Evolutionary conservation across 1,140 invertebrate genomes (phyloP).

Genomic region (Patella vulgata): DNA sequence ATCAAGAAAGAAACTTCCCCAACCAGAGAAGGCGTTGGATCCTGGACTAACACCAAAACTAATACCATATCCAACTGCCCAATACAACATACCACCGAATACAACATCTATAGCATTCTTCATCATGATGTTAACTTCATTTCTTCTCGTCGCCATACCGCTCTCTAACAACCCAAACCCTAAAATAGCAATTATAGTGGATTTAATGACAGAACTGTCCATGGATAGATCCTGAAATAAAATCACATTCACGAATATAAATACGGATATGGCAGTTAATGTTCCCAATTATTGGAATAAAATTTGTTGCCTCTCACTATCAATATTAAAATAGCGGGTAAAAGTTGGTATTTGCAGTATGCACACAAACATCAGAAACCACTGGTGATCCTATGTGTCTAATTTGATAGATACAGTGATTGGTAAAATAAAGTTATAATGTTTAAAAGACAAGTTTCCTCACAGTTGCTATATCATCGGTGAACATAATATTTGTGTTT

Average conservation of each 20-base stretch:
- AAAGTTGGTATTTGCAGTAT: too few relatives aligned
- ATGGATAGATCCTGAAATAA: not conserved
- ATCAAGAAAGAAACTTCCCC: constrained; percentile 69
- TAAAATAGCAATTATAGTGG: constrained; percentile 19
- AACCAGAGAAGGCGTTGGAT: constrained; percentile 78
- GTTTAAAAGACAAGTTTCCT: too few relatives aligned
- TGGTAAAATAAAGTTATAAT: too few relatives aligned
- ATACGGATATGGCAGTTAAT: too few relatives aligned
- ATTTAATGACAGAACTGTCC: not conserved
- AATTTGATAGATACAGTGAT: too few relatives aligned
- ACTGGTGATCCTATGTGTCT: too few relatives aligned
- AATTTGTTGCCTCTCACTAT: too few relatives aligned
- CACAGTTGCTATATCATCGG: too few relatives aligned
- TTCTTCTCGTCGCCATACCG: constrained; percentile 71
- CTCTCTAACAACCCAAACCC: constrained; percentile 73
- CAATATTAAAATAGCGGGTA: too few relatives aligned
- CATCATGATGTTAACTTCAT: constrained; percentile 72
- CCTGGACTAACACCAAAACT: constrained; percentile 77
- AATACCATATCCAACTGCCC: constrained; percentile 92
- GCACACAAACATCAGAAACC: too few relatives aligned
- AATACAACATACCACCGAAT: constrained; percentile 91
- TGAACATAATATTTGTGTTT: too few relatives aligned
- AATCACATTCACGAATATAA: not conserved
- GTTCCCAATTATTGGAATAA: too few relatives aligned
- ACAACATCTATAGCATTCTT: constrained; percentile 77